Percentiles rank a stretch among this genome's conserved stretches.
Conservation (phyloP, 1,140 invertebrate species). For the Ectropis grisescens region DNA sequence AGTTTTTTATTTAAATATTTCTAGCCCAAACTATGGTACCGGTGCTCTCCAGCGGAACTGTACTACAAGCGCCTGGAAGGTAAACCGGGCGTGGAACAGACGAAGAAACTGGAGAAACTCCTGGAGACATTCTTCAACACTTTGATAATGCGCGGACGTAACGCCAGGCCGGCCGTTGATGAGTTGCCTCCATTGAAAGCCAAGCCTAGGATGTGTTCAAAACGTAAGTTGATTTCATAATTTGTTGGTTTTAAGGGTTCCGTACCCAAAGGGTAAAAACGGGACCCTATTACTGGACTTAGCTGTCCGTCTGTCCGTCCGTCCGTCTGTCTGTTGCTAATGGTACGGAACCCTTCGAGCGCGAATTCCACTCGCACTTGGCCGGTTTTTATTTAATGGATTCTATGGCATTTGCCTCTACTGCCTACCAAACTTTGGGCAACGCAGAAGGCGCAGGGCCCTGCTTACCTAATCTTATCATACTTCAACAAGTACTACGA, state of each 20-base stretch:
- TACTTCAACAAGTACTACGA: too few relatives aligned
- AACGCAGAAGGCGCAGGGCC: too few relatives aligned
- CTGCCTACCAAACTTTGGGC: too few relatives aligned
- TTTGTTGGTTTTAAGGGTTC: not conserved
- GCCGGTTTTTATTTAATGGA: too few relatives aligned
- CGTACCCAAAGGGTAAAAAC: too few relatives aligned
- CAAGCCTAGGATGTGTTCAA: conserved; percentile 24
- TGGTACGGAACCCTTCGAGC: too few relatives aligned
- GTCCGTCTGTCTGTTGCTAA: too few relatives aligned
- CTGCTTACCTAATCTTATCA: too few relatives aligned
- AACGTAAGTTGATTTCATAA: not conserved
- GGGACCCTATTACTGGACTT: too few relatives aligned
- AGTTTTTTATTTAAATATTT: conserved; percentile 1
- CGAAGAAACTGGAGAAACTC: conserved; percentile 65
- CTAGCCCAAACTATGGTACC: conserved; percentile 81
- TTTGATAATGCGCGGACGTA: conserved; percentile 78
- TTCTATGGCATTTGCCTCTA: too few relatives aligned
- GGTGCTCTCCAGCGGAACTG: conserved; percentile 88
- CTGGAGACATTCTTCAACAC: conserved; percentile 82
- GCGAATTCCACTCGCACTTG: too few relatives aligned
- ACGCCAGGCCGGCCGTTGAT: conserved; percentile 76
- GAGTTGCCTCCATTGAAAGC: conserved; percentile 76
- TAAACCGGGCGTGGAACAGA: conserved; percentile 31
- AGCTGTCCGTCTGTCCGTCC: too few relatives aligned
- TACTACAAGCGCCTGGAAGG: conserved; percentile 79